A percentile compares a stretch with the other conserved stretches of the same genome.
These are phyloP conservation scores for Atta texana DNA, from an alignment of 1,140 invertebrate species.

Conservation along the genomic window DNA sequence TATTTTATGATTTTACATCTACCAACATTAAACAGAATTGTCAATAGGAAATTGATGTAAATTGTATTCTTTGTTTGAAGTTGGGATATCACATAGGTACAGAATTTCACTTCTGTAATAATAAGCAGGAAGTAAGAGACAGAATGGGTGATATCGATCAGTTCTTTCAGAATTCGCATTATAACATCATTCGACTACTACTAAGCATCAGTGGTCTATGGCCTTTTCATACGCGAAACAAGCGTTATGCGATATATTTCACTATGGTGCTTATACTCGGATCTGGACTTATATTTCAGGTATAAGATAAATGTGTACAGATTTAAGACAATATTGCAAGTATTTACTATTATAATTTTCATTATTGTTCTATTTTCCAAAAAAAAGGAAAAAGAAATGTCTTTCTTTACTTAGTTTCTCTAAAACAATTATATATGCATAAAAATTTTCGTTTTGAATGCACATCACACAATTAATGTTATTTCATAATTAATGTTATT, in stretches of 20 bases:
- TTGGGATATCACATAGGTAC: background rate
- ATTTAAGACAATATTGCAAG: background rate
- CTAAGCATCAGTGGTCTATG: slow-evolving; percentile 2
- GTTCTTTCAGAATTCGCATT: slow-evolving; percentile 21
- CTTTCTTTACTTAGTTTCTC: background rate
- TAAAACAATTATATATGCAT: background rate
- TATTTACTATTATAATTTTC: background rate
- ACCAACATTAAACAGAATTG: slow-evolving; percentile 32
- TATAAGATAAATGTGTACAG: background rate
- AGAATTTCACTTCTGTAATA: background rate
- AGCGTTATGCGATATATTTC: background rate
- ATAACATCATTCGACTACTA: background rate
- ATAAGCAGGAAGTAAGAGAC: background rate
- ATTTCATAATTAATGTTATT: background rate
- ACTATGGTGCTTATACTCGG: background rate
- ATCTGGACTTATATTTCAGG: background rate
- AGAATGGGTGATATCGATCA: background rate
- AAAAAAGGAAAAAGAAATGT: background rate
- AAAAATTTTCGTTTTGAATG: background rate
- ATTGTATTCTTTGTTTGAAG: background rate
- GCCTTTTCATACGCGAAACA: background rate
- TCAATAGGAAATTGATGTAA: background rate
- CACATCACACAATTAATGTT: background rate
- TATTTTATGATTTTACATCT: background rate
- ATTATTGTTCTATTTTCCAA: background rate